Conservation (phyloP, 2,888 invertebrate species). For the Epiblema foenella region DNA sequence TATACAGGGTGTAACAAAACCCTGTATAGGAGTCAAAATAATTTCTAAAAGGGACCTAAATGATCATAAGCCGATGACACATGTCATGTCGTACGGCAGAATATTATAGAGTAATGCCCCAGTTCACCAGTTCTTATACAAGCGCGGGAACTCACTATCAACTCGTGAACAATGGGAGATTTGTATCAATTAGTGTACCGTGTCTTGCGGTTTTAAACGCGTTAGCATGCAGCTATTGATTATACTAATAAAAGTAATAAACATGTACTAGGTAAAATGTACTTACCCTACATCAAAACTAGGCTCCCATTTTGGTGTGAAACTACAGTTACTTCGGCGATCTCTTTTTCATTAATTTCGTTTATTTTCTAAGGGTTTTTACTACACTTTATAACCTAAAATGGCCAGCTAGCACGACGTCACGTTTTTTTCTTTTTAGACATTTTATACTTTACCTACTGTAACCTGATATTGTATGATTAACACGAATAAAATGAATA, state of each 20-base stretch:
- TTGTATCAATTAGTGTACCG: constrained; percentile 22
- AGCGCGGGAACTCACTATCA: constrained; percentile 21
- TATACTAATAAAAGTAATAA: neutral
- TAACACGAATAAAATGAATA: too few relatives aligned
- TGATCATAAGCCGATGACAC: neutral
- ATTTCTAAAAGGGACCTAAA: neutral
- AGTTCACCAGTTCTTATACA: constrained; percentile 14
- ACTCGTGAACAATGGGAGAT: constrained; percentile 16
- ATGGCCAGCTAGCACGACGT: too few relatives aligned
- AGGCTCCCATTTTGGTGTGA: neutral
- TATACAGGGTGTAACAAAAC: too few relatives aligned
- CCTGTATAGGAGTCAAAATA: neutral
- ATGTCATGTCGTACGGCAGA: neutral
- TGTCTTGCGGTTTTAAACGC: constrained; percentile 19
- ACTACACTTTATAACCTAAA: too few relatives aligned
- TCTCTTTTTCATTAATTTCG: neutral
- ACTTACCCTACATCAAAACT: too few relatives aligned
- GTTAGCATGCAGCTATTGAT: neutral
- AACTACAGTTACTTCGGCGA: neutral
- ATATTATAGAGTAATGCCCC: neutral
- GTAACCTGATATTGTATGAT: too few relatives aligned
- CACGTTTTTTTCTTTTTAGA: too few relatives aligned
- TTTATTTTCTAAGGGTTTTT: neutral
- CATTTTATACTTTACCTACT: too few relatives aligned
- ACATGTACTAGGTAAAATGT: too few relatives aligned